Percentiles rank a stretch among this genome's conserved stretches.
phyloP scores from a whole-genome alignment of 1,140 invertebrate species.

The Hormaphis cornu region DNA sequence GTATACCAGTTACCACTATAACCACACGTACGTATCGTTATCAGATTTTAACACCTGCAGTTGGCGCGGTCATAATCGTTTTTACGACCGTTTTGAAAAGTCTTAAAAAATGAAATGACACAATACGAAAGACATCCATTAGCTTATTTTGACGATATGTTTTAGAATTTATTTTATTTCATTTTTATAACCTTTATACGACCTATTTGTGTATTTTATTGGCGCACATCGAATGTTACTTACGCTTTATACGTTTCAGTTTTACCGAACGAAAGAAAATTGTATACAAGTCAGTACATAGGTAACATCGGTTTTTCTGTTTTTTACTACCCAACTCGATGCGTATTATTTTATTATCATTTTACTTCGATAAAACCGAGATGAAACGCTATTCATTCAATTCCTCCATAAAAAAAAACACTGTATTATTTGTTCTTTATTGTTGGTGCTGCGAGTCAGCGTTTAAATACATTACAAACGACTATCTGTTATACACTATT shows the following conservation, averaged over 20 bases:
- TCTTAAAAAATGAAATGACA: background rate
- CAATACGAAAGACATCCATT: background rate
- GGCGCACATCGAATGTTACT: background rate
- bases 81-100: background rate
- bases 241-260: background rate
- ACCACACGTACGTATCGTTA: background rate
- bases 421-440: too few relatives aligned
- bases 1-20: too few relatives aligned
- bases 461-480: too few relatives aligned
- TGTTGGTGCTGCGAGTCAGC: too few relatives aligned
- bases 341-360: background rate
- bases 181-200: background rate
- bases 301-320: too few relatives aligned
- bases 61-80: background rate
- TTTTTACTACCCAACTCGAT: too few relatives aligned
- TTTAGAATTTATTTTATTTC: background rate
- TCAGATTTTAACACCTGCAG: slow-evolving; percentile 2
- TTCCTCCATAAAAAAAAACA: background rate
- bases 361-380: background rate
- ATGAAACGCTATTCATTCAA: background rate
- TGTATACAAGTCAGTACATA: too few relatives aligned
- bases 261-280: background rate
- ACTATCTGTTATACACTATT: too few relatives aligned
- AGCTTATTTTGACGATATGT: background rate
- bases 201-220: too few relatives aligned